phyloP scores from a whole-genome alignment of 2,888 invertebrate species.

The Quadroppia sp. region DNA sequence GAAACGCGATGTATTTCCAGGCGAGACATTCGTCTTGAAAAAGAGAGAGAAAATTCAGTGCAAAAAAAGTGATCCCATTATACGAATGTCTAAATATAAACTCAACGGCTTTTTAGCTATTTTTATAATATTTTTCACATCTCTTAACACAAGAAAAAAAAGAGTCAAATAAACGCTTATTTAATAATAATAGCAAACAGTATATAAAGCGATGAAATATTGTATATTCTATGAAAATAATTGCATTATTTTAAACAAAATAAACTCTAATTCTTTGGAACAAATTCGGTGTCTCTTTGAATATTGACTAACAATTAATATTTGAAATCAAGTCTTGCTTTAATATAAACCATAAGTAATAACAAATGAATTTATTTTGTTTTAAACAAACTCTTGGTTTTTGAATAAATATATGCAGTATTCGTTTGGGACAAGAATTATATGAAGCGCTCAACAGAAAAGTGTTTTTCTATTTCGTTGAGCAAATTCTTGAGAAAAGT shows the following conservation, averaged over 20 bases:
- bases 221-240: background rate
- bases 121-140: conserved; percentile 19
- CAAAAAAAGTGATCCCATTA: conserved; percentile 21
- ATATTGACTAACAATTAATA: background rate
- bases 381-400: conserved; percentile 1
- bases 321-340: background rate
- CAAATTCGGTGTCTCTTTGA: background rate
- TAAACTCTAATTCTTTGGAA: background rate
- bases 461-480: too few species aligned
- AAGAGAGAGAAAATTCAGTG: too few species aligned
- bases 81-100: conserved; percentile 14
- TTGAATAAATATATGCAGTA: background rate
- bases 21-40: conserved; percentile 60
- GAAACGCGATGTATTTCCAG: conserved; percentile 71
- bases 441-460: background rate
- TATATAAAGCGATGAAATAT: background rate
- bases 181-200: background rate
- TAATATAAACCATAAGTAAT: background rate
- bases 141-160: background rate
- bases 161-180: conserved; percentile 2
- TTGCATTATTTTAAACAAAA: background rate
- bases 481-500: background rate
- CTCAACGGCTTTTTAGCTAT: conserved; percentile 30
- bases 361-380: background rate
- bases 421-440: background rate